phyloP scores from a whole-genome alignment of 2,113 vertebrate species.

The Myrmophylax atrothorax region DNA sequence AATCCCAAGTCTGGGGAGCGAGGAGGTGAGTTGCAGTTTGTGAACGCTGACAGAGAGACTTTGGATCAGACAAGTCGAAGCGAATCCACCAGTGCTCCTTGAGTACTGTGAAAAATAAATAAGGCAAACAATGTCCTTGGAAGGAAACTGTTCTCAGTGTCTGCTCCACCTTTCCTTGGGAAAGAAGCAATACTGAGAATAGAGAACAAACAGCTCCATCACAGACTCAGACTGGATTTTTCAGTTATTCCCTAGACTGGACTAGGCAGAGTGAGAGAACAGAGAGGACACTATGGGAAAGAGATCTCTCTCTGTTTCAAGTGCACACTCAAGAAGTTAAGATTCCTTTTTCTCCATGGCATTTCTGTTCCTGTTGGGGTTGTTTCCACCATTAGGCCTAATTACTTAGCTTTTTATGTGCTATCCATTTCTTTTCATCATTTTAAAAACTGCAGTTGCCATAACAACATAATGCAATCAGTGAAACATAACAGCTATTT shows the following conservation, averaged over 20 bases:
- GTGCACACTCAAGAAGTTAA: not conserved
- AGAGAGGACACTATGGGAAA: not conserved
- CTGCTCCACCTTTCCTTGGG: not conserved
- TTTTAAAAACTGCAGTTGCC: conserved; percentile 76
- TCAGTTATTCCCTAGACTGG: not conserved
- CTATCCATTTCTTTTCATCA: conserved; percentile 72
- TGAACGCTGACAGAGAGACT: not conserved
- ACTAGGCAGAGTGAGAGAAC: not conserved
- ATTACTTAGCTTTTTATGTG: conserved; percentile 71
- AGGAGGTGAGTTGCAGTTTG: not conserved
- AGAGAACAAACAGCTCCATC: not conserved
- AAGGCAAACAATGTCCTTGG: not conserved
- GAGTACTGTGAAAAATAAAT: not conserved
- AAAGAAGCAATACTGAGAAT: not conserved
- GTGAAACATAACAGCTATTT: conserved; percentile 67
- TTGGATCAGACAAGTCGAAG: not conserved
- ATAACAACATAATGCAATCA: conserved; percentile 77
- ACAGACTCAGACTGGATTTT: not conserved
- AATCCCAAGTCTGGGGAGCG: not conserved
- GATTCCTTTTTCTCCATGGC: not conserved
- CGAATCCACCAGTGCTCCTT: not conserved
- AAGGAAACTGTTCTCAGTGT: not conserved
- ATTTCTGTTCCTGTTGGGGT: conserved; percentile 36
- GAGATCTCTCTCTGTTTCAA: not conserved
- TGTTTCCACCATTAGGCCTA: conserved; percentile 57